Evolutionary conservation across 1,140 invertebrate genomes (phyloP), one percentile per base, ranked within the genome.

Genomic region (Ips typographus): DNA sequence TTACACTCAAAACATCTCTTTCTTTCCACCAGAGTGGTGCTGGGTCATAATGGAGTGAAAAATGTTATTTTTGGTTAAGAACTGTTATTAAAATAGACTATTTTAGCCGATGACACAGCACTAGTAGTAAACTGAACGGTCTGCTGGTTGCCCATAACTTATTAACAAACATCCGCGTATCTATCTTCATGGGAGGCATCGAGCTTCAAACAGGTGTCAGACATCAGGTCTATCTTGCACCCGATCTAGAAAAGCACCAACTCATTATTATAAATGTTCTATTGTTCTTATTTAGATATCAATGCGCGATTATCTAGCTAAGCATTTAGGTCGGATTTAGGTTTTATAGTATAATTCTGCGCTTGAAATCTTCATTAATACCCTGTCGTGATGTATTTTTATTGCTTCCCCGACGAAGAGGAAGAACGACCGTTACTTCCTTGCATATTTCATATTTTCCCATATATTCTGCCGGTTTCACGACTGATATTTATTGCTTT

Each of bases 241-340:
- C 56, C 47, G 41, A 67, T 67, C 65, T 67, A 58, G 41, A 55
- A 67, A 67, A 67, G 38, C 43, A 49, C 41, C 56, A 52, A 67
- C 56, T 60, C 65, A 67, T 67, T 66, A 66, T 66, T 67, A 67
- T 67, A 67, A 67, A 67, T 67, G 56, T 60, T 67, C 65, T 49
- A 67, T 67, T 67, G 65, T 67, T 67, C 42, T 67, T 47, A 40
- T 57, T 66, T 60, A 8, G 56, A 67, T 59, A 60, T 59, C 65
- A 59, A 58, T 47, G 44, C 41, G 56, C 43, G 65, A 59, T 67
- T 67, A 67, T 67, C 49, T 67, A 53, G 43, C 22, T 43, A 51
- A 59, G 49, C 65, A 67, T 67, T 67, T 66, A 66, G 52, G 64
- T 58, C 41, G 44, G 47, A 52, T 64, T 64, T 64, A 37, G 61